phyloP scores from a whole-genome alignment of 2,797 vertebrate genomes.

The Oreortyx pictus region DNA sequence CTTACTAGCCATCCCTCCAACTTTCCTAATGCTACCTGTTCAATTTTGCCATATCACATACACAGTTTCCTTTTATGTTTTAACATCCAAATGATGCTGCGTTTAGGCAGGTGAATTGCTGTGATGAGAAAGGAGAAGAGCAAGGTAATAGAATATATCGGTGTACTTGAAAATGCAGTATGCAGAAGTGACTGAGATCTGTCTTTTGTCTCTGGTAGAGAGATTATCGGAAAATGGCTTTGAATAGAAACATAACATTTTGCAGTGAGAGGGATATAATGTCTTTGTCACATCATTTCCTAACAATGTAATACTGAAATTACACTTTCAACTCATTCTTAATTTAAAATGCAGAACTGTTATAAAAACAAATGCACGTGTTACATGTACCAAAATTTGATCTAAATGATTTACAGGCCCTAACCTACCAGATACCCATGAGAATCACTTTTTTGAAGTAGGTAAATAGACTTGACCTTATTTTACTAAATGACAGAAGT shows the following conservation, averaged over 20 bases:
- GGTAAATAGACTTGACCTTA: neutral
- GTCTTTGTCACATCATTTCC: slow-evolving; percentile 17
- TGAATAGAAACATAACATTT: neutral
- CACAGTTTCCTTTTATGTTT: neutral
- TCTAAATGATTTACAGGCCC: neutral
- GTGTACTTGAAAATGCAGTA: slow-evolving; percentile 13
- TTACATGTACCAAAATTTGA: neutral
- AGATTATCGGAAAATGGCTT: slow-evolving; percentile 36
- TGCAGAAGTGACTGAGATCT: neutral
- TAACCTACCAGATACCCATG: neutral
- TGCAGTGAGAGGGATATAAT: neutral
- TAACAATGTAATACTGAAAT: slow-evolving; percentile 20
- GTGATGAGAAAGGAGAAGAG: neutral
- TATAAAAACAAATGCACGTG: neutral
- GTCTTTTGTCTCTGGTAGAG: slow-evolving; percentile 31
- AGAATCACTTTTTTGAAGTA: neutral
- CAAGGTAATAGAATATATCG: neutral
- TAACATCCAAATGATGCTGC: neutral
- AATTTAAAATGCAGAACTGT: neutral
- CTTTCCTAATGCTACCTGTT: neutral
- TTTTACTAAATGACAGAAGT: neutral
- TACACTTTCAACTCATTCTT: neutral
- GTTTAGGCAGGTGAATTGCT: slow-evolving; percentile 18
- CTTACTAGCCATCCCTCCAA: neutral
- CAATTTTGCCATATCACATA: neutral